Base-by-base conservation (phyloP, 2,113 vertebrate species). In the Diadophis punctatus region DNA sequence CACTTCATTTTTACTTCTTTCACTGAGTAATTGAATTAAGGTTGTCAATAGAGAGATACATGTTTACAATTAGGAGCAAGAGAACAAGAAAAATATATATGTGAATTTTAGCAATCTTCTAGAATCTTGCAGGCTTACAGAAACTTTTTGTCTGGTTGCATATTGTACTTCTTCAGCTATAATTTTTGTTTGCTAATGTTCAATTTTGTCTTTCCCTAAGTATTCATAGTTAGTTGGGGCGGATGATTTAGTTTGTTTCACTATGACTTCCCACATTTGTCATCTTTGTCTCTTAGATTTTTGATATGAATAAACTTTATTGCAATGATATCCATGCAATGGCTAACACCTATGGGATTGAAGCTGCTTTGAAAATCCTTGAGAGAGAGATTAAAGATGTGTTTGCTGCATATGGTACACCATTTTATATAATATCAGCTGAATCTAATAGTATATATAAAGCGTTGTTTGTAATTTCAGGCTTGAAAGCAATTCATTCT, bases 361-460 rank as follows among this genome's bases (percentile, higher is more conserved):
- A 99, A 96, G 99, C 99, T 8, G 99, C 98, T 3, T 96, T 99
- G 91, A 97, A 98, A 7, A 99, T 98, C 92, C 98, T 99, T 3
- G 98, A 99, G 96, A 99, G 98, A 96, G 99, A 99, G 96, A 99
- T 99, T 95, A 99, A 98, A 96, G 98, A 99, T n/a, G 99, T 99
- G 55, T 99, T 99, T 95, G 99, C 98, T 1, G 99, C 99, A 48
- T 99, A 99, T 4, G 99, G 99, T 99, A 98, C 94, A 95, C 88
- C 12, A 90, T 1, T 80, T 60, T 88, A 90, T 55, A 1, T 16
- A 48, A 7, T 18, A 27, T 87, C 58, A 34, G 5, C 18, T 84
- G 53, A 43, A 85, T 20, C 43, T 51, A 34, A 46, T 4, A 34
- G 48, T 30, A 43, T 34, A 16, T 58, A n/a, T 56, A 87, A 94